Percentiles rank a stretch among this genome's conserved stretches.
Evolutionary conservation across 2,888 invertebrate genomes (phyloP).

Genomic region (Dryocosmus kuriphilus): DNA sequence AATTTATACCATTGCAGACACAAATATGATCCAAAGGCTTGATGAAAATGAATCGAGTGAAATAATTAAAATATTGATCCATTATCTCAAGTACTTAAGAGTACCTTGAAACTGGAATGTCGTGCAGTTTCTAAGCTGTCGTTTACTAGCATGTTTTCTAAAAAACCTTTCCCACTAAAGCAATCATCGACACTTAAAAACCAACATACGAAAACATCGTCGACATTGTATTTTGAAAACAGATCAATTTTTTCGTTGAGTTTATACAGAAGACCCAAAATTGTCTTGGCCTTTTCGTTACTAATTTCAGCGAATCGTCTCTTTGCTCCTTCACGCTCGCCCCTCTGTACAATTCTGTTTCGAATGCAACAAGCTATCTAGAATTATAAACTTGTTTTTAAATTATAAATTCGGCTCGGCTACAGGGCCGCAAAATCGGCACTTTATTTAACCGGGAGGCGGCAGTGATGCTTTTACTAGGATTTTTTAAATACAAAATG

Average conservation of each 20-base stretch:
- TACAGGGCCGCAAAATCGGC: background rate
- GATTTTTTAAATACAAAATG: too few relatives aligned
- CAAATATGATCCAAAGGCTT: background rate
- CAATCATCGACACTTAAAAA: slow-evolving; percentile 87
- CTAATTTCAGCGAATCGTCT: slow-evolving; percentile 83
- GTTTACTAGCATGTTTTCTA: slow-evolving; percentile 85
- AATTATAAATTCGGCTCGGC: background rate
- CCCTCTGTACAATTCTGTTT: slow-evolving; percentile 87
- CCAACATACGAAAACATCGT: slow-evolving; percentile 87
- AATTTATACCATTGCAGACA: background rate
- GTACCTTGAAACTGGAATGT: slow-evolving; percentile 85
- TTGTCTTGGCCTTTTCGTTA: slow-evolving; percentile 87
- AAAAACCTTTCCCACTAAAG: slow-evolving; percentile 86
- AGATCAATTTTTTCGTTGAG: slow-evolving; percentile 85
- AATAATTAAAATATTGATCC: background rate
- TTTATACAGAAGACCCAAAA: slow-evolving; percentile 87
- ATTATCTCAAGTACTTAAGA: background rate
- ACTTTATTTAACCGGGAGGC: too few relatives aligned
- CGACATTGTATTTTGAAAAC: slow-evolving; percentile 83
- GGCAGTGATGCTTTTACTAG: too few relatives aligned
- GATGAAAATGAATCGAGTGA: slow-evolving; percentile 1
- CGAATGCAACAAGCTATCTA: slow-evolving; percentile 89
- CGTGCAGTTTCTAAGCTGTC: slow-evolving; percentile 84
- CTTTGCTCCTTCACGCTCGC: slow-evolving; percentile 85
- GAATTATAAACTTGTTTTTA: slow-evolving; percentile 65